phyloP scores from a whole-genome alignment of 2,888 invertebrate genomes.

The Zaprionus lineosus region DNA sequence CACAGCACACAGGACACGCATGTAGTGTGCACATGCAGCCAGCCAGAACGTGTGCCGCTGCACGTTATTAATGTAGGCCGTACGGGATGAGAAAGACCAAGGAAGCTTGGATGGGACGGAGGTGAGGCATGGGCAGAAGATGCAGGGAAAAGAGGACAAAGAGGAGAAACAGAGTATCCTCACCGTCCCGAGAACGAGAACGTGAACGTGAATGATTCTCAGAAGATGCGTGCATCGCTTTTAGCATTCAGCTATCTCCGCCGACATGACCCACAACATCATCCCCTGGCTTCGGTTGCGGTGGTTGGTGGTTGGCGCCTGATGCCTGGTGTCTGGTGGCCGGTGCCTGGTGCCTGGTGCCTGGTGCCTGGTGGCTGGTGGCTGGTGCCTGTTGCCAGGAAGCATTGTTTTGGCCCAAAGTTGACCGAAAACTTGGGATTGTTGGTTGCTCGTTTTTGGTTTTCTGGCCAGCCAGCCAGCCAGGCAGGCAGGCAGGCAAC shows the following conservation, averaged over 20 bases:
- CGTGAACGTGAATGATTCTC: slow-evolving; percentile 30
- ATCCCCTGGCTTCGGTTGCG: background rate
- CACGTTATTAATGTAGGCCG: slow-evolving; percentile 43
- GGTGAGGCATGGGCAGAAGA: too few relatives aligned
- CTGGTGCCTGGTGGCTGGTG: slow-evolving; percentile 33
- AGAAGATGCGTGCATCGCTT: slow-evolving; percentile 62
- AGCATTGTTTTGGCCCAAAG: slow-evolving; percentile 78
- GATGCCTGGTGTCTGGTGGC: slow-evolving; percentile 5
- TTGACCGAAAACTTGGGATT: slow-evolving; percentile 79
- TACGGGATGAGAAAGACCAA: slow-evolving; percentile 2
- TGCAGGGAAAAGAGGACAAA: background rate
- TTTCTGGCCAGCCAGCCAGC: slow-evolving; percentile 37
- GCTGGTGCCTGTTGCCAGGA: slow-evolving; percentile 7
- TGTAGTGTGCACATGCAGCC: slow-evolving; percentile 24
- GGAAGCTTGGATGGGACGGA: too few relatives aligned
- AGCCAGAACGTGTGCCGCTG: slow-evolving; percentile 41
- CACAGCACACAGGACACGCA: background rate
- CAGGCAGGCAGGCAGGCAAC: slow-evolving; percentile 10
- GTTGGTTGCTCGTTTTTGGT: slow-evolving; percentile 74
- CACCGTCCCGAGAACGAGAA: slow-evolving; percentile 16
- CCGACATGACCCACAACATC: background rate
- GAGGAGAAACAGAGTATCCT: too few relatives aligned
- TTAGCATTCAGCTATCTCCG: slow-evolving; percentile 5
- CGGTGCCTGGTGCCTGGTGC: slow-evolving; percentile 5
- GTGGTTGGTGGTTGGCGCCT: background rate